Percentiles rank a stretch among this genome's conserved stretches.
phyloP scores from a whole-genome alignment of 2,113 vertebrate genomes.

The Centropus unirufus region DNA sequence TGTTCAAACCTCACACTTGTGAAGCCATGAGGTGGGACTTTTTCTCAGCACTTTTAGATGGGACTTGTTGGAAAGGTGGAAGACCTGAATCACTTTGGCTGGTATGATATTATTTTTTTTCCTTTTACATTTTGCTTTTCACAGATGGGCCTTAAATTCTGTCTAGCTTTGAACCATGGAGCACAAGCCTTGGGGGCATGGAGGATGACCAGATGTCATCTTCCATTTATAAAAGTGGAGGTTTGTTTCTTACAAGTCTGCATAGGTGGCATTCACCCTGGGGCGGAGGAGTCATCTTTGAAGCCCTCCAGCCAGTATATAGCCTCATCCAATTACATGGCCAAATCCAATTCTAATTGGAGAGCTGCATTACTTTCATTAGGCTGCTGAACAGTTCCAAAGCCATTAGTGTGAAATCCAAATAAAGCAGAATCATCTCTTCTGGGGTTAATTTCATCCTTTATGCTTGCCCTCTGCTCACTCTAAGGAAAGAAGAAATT shows the following conservation, averaged over 20 bases:
- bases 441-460: conserved; percentile 49
- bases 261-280: conserved; percentile 54
- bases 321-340: conserved; percentile 9
- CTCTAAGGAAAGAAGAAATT: conserved; percentile 35
- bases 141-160: conserved; percentile 68
- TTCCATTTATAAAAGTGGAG: conserved; percentile 37
- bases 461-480: conserved; percentile 43
- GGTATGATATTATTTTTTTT: not conserved
- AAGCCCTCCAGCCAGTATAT: conserved; percentile 42
- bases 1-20: conserved; percentile 65
- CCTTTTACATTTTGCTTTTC: conserved; percentile 60
- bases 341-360: conserved; percentile 11
- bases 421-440: conserved; percentile 36
- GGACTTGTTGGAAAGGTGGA: conserved; percentile 52
- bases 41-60: conserved; percentile 63
- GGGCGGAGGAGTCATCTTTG: conserved; percentile 16
- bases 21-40: conserved; percentile 63
- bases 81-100: conserved; percentile 63
- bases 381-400: conserved; percentile 57
- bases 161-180: conserved; percentile 66
- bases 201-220: conserved; percentile 39
- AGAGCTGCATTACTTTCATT: conserved; percentile 38
- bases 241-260: conserved; percentile 49
- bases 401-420: conserved; percentile 51
- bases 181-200: conserved; percentile 64